Base-by-base conservation (phyloP, 1,140 invertebrate species). In the Drosophila seguyi region DNA sequence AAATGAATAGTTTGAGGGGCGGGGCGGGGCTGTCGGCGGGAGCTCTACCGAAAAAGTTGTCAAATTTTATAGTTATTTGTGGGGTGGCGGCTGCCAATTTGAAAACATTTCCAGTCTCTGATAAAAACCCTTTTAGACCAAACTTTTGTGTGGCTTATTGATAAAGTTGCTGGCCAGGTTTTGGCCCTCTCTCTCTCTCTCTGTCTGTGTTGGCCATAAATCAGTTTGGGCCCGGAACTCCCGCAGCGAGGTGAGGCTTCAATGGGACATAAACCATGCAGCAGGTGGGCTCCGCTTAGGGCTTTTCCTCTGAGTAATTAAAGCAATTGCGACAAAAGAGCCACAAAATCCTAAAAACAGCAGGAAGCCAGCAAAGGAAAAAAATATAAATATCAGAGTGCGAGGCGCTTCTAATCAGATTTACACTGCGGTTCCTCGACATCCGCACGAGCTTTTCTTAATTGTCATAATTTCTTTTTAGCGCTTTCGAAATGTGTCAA, bases 391-490 rank as follows among this genome's bases (percentile, higher is more conserved):
- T 47, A 5, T 25, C 4, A 20, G 25, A 41, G 47, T 6, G 29
- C 1, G 44, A 14, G 38, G 41, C 22, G 55, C 34, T 34, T 42
- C 79, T 75, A 72, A 82, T 74, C 82, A 79, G 75, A 87, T 87
- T 87, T 88, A 79, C 60, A 47, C 44, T 77, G 80, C 50, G 84
- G 67, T 80, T 75, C 71, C 56, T 29, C 44, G 47, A n/a, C 45
- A 62, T 44, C 52, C 67, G 36, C 69, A 48, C 68, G 65, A 78
- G 78, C 63, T 71, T 36, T 44, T 18, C 78, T 86, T 86, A 81
- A 85, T 85, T 85, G 82, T 79, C 67, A 87, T 87, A 80, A 88
- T 88, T 80, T 80, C 60, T 88, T 66, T 83, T 72, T 76, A 81
- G 72, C 81, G 47, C 65, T 27, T 47, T 67, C 8, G 29, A 45